Evolutionary conservation across 2,888 invertebrate species (phyloP).

Genomic region (Ariolimax columbianus): DNA sequence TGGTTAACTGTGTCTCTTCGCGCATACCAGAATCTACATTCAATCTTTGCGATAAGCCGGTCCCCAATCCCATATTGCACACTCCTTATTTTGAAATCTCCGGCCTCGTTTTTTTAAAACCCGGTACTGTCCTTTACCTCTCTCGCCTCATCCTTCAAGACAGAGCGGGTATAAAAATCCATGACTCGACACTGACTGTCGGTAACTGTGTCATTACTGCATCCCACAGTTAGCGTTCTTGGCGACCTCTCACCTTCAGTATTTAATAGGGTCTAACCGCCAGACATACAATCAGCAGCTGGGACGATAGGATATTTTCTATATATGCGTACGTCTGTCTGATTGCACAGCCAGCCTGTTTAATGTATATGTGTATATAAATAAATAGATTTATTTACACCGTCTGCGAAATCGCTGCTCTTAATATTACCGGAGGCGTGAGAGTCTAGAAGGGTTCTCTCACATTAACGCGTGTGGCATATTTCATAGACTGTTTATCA

Average conservation of each 20-base stretch:
- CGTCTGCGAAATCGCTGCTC: not conserved
- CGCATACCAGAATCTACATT: no score
- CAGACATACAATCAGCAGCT: not conserved
- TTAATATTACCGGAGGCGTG: not conserved
- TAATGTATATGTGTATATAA: no score
- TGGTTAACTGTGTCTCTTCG: no score
- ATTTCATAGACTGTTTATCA: no score
- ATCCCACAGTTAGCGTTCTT: not conserved
- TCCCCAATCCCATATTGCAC: constrained; percentile 3
- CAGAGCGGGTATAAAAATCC: not conserved
- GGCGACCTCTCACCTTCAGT: constrained; percentile 3
- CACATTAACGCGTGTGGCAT: no score
- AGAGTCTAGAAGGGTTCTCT: no score
- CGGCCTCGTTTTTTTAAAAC: not conserved
- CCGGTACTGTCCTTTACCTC: not conserved
- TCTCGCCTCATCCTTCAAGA: not conserved
- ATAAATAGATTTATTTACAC: not conserved
- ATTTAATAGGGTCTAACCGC: not conserved
- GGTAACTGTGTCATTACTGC: not conserved
- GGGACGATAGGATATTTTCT: no score
- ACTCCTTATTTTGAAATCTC: not conserved
- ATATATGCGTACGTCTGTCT: no score
- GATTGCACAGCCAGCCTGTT: no score
- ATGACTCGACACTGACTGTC: not conserved
- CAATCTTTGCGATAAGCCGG: not conserved